Base-by-base conservation (phyloP, 1,140 invertebrate species). In the Saccostrea glomerata region DNA sequence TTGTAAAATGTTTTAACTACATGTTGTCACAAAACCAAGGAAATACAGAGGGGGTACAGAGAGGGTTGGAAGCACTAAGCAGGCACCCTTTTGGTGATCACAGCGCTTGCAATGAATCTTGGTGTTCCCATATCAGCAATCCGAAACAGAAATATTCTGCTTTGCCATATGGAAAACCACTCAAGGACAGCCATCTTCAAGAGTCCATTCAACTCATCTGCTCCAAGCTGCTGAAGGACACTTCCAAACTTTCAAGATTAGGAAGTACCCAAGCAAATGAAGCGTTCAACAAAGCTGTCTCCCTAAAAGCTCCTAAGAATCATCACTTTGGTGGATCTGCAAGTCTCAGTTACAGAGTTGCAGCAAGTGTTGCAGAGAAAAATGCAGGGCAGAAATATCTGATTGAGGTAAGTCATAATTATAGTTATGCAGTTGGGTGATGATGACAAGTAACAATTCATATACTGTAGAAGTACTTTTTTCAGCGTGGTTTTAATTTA, bases 11-110 rank as follows among this genome's bases (percentile, higher is more conserved):
- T 66, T 86, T 66, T 17, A 86, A 86, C 30, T 86, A 86, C 40
- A 73, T 86, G n/a, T 15, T 66, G 7, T 1, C 13, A 20, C 60
- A 66, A 23, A 70, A 86, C 36, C 5, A 66, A 56, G 60, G 60
- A 70, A 70, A 86, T 70, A n/a, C 58, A 36, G 30, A 66, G 13
- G 58, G 60, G 6, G 66, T 86, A 36, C 30, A 20, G 15, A 70
- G 36, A 17, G 85, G 60, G 11, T 63, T 86, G 13, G 58, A 70
- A n/a, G 85, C 85, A 40, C 17, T 86, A 13, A 25, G 56, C 20
- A 70, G 20, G 58, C 60, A 86, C 66, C 60, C 58, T 15, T 86
- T 86, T 86, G 85, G 60, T 5, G 85, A 86, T n/a, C 85, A 86
- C 40, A 17, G 5, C 20, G 20, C 13, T 11, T 86, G 60, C 58